Evolutionary conservation across 2,797 vertebrate genomes (phyloP).

Genomic region (Amblyraja radiata): DNA sequence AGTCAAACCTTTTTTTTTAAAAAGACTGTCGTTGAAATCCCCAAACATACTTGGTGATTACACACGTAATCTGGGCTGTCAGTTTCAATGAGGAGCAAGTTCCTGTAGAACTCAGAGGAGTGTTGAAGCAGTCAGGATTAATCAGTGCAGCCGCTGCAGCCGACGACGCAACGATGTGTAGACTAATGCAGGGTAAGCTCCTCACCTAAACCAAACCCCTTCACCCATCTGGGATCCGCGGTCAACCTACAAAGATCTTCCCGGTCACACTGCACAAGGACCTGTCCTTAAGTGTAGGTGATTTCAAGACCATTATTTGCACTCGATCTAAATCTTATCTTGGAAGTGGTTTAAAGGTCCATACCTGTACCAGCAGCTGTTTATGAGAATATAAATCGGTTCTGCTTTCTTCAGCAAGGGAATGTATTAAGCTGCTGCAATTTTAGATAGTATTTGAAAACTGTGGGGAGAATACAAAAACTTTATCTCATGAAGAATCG

Average conservation of each 20-base stretch:
- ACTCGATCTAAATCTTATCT: not conserved
- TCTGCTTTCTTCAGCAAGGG: not conserved
- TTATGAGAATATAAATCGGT: not conserved
- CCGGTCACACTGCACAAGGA: not conserved
- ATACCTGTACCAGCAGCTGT: not conserved
- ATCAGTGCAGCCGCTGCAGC: slow-evolving; percentile 64
- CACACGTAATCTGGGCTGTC: slow-evolving; percentile 75
- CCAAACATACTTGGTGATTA: slow-evolving; percentile 70
- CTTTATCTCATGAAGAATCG: too few species aligned
- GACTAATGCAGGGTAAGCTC: not conserved
- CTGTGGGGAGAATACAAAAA: too few species aligned
- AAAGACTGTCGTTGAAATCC: slow-evolving; percentile 64
- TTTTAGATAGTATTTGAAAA: not conserved
- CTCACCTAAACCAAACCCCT: not conserved
- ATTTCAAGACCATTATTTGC: not conserved
- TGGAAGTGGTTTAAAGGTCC: not conserved
- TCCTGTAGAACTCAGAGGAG: slow-evolving; percentile 65
- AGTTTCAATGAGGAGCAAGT: slow-evolving; percentile 69
- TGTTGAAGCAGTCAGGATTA: slow-evolving; percentile 67
- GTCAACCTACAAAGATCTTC: not conserved
- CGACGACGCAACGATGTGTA: slow-evolving; percentile 51
- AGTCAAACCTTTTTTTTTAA: slow-evolving; percentile 41
- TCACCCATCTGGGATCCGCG: not conserved
- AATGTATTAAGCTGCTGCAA: not conserved
- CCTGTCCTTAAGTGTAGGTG: not conserved